Conservation (phyloP, 2,113 vertebrate species). For the Tauraco erythrolophus region DNA sequence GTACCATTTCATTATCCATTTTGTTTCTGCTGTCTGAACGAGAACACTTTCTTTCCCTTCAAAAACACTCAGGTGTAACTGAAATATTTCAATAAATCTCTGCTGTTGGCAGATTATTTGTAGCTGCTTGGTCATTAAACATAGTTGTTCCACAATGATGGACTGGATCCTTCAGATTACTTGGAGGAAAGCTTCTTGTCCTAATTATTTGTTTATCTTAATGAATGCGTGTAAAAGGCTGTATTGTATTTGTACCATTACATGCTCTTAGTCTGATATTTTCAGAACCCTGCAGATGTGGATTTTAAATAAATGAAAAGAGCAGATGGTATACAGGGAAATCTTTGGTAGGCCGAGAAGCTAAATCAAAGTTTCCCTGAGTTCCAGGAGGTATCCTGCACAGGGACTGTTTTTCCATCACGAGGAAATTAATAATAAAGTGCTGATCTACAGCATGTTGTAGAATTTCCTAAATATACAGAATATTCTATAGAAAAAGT, state of each 20-base stretch:
- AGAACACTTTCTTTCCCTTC: background rate
- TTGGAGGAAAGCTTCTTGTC: background rate
- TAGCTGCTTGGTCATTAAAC: background rate
- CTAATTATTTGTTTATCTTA: slow-evolving; percentile 40
- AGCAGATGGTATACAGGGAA: background rate
- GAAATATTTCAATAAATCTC: background rate
- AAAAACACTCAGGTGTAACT: background rate
- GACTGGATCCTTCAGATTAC: background rate
- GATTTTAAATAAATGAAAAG: slow-evolving; percentile 12
- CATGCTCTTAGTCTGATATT: background rate
- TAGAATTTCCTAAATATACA: background rate
- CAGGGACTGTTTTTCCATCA: background rate
- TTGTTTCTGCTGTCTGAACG: background rate
- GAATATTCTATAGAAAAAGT: background rate
- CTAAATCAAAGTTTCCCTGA: slow-evolving; percentile 2
- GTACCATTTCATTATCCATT: background rate
- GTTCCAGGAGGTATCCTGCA: background rate
- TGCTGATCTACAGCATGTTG: background rate
- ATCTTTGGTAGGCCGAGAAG: slow-evolving; percentile 1
- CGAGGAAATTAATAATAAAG: background rate
- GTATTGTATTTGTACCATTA: background rate
- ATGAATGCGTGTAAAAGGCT: background rate
- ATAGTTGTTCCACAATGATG: background rate
- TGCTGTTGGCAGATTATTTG: background rate
- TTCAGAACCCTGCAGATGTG: slow-evolving; percentile 27